Evolutionary conservation across 2,797 vertebrate species (phyloP), one percentile per base, ranked within the genome.

Genomic region (Sebastes jordani): DNA sequence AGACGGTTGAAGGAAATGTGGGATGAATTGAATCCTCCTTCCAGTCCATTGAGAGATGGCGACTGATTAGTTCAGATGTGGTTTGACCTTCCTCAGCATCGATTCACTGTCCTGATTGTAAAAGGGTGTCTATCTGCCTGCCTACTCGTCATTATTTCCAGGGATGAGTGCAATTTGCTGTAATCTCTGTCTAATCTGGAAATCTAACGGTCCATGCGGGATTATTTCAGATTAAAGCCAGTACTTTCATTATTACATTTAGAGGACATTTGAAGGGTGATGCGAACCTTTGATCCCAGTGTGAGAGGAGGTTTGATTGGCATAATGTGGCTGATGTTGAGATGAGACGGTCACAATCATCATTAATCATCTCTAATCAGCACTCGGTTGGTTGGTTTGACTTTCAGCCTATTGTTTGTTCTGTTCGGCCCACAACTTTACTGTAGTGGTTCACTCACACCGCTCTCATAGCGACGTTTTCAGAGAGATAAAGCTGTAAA

Each of bases 151-250:
- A 54, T 68, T 58, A 59, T 71, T 77, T 79, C 34, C 74, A 71
- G 42, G 62, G 67, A 61, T 76, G 14, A 88, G 36, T 67, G 46
- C 79, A 74, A 25, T 90, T 82, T 81, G 66, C 71, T 75, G 13
- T 95, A 93, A 94, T 93, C 92, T 88, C 86, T 61, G 62, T 61
- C 27, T 94, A 89, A 94, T 93, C 93, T 91, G 75, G 29, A 61
- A 76, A 74, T 80, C 69, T 61, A 55, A 65, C 52, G 63, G 66
- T 4, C 52, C 52, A 3, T 7, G 3, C 13, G 34, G 87, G 93
- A 94, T 94, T 93, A 88, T 86, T 77, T 70, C 72, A 85, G 93
- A 94, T 93, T 92, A 93, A 76, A 83, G 9, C 59, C 22, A 10
- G 61, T 58, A 14, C 85, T 89, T 72, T 77, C 29, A 36, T 73